A percentile compares a stretch with the other conserved stretches of the same genome.
Evolutionary conservation across 2,888 invertebrate genomes (phyloP).

Genomic region (Exephanes ischioxanthus): DNA sequence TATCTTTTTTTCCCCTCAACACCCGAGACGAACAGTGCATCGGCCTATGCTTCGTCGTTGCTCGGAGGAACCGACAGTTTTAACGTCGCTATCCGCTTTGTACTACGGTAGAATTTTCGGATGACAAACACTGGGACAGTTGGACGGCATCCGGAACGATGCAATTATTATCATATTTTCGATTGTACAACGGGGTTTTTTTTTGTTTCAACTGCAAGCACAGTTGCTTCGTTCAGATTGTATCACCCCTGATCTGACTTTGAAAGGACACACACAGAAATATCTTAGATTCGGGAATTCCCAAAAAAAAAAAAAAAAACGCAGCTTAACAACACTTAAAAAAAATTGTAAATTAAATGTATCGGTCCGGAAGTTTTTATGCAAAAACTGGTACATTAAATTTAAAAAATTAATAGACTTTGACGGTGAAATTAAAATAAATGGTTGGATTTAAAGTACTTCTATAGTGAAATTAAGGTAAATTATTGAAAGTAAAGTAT

Average conservation of each 20-base stretch:
- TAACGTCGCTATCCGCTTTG: slow-evolving; percentile 1
- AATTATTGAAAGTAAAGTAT: too few species aligned
- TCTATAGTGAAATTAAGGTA: too few species aligned
- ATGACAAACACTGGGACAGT: slow-evolving; percentile 78
- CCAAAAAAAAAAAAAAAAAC: slow-evolving; percentile 17
- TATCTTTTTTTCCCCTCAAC: slow-evolving; percentile 24
- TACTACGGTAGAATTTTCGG: slow-evolving; percentile 4
- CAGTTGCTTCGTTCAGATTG: background rate
- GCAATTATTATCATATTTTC: slow-evolving; percentile 16
- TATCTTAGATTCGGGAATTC: background rate
- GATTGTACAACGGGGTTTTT: background rate
- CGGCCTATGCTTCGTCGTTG: slow-evolving; percentile 8
- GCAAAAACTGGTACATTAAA: too few species aligned
- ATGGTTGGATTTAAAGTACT: too few species aligned
- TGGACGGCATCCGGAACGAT: slow-evolving; percentile 61
- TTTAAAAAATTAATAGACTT: too few species aligned
- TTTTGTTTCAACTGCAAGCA: slow-evolving; percentile 7
- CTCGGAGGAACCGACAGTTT: background rate
- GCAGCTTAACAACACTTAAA: background rate
- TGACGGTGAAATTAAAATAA: too few species aligned
- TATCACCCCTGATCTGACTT: slow-evolving; percentile 8
- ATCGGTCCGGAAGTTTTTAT: too few species aligned
- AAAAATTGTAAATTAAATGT: too few species aligned
- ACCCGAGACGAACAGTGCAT: slow-evolving; percentile 17
- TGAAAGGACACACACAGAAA: slow-evolving; percentile 5